Evolutionary conservation across 2,888 invertebrate genomes (phyloP), one percentile per base, ranked within the genome.

Genomic region (Timandra comae): DNA sequence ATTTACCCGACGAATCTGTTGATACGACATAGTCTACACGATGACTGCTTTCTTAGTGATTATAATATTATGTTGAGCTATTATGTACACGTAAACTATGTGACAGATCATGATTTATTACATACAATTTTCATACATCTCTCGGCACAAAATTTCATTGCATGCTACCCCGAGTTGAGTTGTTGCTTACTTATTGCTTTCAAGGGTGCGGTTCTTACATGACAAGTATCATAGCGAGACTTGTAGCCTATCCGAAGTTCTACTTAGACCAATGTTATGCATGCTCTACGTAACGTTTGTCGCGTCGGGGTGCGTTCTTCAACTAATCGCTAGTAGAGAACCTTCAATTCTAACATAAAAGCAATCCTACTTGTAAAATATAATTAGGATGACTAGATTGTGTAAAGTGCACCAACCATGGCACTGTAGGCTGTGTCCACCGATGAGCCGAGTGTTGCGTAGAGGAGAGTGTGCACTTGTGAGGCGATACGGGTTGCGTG

Each of bases 51-150:
- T 40, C 36, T 39, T 36, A 43, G 33, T 48, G 41, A 50, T 53
- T 60, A 46, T 61, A 60, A 57, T 62, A 58, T 54, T 56, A 46
- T 42, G 51, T n/a, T n/a, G n/a, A n/a, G n/a, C n/a, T n/a, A n/a
- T n/a, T n/a, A n/a, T n/a, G n/a, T n/a, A n/a, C n/a, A n/a, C n/a
- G n/a, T n/a, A n/a, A n/a, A n/a, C n/a, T n/a, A n/a, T n/a, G n/a
- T n/a, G 66, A 76, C 72, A 72, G 45, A 50, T 55, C 48, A 62
- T 59, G 50, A 47, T 51, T 45, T 60, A 56, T 50, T 51, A 56
- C 38, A 41, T 32, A 49, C 49, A 53, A 46, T 59, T 45, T 59
- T 63, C 59, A 46, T 10, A 46, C 41, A 36, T 52, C 48, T 46
- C 41, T 50, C 47, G 55, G 48, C 56, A 58, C 58, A 60, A 49